Conservation (phyloP, 2,113 vertebrate genomes). For the Gasterosteus nipponicus region DNA sequence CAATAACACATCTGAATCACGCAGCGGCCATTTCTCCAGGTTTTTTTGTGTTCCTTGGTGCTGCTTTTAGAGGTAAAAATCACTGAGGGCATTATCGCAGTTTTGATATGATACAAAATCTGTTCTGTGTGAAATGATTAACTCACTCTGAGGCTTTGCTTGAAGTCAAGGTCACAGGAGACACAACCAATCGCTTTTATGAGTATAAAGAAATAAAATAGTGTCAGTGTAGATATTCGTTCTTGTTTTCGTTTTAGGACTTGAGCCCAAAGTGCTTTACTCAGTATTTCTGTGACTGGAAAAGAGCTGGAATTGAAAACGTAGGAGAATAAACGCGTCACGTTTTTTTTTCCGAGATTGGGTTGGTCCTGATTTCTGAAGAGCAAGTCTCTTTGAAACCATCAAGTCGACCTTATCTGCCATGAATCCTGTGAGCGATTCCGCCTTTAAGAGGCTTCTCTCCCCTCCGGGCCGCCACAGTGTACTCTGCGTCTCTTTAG, state of each 20-base stretch:
- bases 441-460: slow-evolving; percentile 70
- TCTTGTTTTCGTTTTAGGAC: slow-evolving; percentile 46
- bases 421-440: slow-evolving; percentile 62
- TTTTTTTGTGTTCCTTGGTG: slow-evolving; percentile 12
- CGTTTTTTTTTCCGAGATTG: slow-evolving; percentile 37
- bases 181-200: slow-evolving; percentile 35
- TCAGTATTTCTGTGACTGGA: slow-evolving; percentile 2
- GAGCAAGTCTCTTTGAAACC: slow-evolving; percentile 64
- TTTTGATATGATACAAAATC: slow-evolving; percentile 33
- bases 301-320: not conserved
- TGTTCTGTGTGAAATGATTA: slow-evolving; percentile 45
- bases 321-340: slow-evolving; percentile 26
- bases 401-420: slow-evolving; percentile 62
- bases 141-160: slow-evolving; percentile 58
- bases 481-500: slow-evolving; percentile 50
- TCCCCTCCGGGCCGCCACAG: slow-evolving; percentile 52
- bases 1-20: slow-evolving; percentile 54
- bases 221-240: slow-evolving; percentile 22
- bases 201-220: slow-evolving; percentile 30
- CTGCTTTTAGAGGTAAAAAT: slow-evolving; percentile 32
- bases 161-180: slow-evolving; percentile 60
- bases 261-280: slow-evolving; percentile 19
- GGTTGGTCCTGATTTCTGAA: slow-evolving; percentile 61
- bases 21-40: slow-evolving; percentile 26
- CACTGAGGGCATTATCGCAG: slow-evolving; percentile 10